Conservation (phyloP, 2,888 invertebrate genomes). For the Zhuqinia jingwanae region DNA sequence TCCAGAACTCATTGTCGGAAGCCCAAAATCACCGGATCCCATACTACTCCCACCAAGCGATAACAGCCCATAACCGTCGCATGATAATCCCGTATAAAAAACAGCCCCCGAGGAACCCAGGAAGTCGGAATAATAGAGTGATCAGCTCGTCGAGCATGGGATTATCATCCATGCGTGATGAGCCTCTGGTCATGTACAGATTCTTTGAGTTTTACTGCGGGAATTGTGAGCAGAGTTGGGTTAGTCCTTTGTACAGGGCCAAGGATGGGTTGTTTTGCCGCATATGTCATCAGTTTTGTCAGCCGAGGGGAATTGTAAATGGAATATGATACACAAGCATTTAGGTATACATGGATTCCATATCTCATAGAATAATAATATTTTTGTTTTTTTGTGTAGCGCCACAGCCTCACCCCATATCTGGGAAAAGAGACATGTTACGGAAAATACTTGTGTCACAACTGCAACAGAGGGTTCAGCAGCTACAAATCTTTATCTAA, state of each 20-base stretch:
- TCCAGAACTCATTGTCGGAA: background rate
- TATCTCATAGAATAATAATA: too few relatives aligned
- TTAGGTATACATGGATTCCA: too few relatives aligned
- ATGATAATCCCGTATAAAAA: constrained; percentile 61
- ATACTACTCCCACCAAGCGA: constrained; percentile 32
- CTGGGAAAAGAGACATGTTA: constrained; percentile 70
- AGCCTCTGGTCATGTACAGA: constrained; percentile 66
- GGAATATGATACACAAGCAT: too few relatives aligned
- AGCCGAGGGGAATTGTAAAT: constrained; percentile 67
- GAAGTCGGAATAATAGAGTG: constrained; percentile 32
- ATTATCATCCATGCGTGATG: constrained; percentile 54
- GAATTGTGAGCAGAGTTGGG: constrained; percentile 53
- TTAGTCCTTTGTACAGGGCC: constrained; percentile 61
- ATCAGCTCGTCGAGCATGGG: constrained; percentile 10
- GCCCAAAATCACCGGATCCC: background rate
- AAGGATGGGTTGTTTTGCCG: constrained; percentile 67
- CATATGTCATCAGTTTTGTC: constrained; percentile 69
- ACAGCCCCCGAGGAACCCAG: constrained; percentile 27
- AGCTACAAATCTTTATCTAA: constrained; percentile 71
- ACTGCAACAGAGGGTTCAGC: constrained; percentile 65
- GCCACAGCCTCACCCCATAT: constrained; percentile 69
- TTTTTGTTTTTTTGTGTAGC: too few relatives aligned
- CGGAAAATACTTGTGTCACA: constrained; percentile 70
- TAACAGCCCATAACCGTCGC: constrained; percentile 57
- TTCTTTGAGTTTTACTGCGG: constrained; percentile 66